Percentiles rank a stretch among this genome's conserved stretches.
Evolutionary conservation across 2,797 vertebrate genomes (phyloP).

Genomic region (Nannoperca obscura): DNA sequence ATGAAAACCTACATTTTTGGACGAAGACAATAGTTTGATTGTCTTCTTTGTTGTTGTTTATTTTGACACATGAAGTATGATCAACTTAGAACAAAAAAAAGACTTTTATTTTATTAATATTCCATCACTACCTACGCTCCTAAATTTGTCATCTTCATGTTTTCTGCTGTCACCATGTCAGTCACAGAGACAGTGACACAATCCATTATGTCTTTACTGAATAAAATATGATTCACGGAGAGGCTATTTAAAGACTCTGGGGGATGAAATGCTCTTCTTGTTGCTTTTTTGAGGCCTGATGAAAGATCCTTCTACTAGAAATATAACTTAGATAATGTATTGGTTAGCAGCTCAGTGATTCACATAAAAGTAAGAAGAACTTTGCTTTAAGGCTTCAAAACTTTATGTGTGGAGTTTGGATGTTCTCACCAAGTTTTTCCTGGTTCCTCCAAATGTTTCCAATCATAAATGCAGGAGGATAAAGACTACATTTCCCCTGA

Average conservation of each 20-base stretch:
- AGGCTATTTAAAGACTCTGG: slow-evolving; percentile 67
- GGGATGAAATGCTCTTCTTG: slow-evolving; percentile 47
- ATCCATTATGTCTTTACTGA: slow-evolving; percentile 45
- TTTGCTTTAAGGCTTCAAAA: neutral
- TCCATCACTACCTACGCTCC: slow-evolving; percentile 54
- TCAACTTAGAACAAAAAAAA: slow-evolving; percentile 35
- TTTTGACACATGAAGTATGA: slow-evolving; percentile 43
- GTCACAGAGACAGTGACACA: slow-evolving; percentile 52
- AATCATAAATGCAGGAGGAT: neutral
- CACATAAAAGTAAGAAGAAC: slow-evolving; percentile 1
- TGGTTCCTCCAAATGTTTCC: neutral
- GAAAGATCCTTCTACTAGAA: slow-evolving; percentile 32
- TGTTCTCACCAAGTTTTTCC: neutral
- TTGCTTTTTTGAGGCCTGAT: slow-evolving; percentile 34
- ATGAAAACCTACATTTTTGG: neutral
- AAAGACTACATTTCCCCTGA: neutral
- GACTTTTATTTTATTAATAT: slow-evolving; percentile 38
- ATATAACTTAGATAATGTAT: slow-evolving; percentile 30
- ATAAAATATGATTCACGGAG: slow-evolving; percentile 61
- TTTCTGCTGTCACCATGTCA: slow-evolving; percentile 70
- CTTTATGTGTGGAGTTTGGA: neutral
- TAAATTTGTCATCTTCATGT: slow-evolving; percentile 62
- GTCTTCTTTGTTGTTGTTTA: slow-evolving; percentile 33
- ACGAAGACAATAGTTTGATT: neutral
- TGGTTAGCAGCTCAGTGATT: slow-evolving; percentile 27